Base-by-base conservation (phyloP, 2,113 vertebrate genomes). In the Pelobates fuscus region DNA sequence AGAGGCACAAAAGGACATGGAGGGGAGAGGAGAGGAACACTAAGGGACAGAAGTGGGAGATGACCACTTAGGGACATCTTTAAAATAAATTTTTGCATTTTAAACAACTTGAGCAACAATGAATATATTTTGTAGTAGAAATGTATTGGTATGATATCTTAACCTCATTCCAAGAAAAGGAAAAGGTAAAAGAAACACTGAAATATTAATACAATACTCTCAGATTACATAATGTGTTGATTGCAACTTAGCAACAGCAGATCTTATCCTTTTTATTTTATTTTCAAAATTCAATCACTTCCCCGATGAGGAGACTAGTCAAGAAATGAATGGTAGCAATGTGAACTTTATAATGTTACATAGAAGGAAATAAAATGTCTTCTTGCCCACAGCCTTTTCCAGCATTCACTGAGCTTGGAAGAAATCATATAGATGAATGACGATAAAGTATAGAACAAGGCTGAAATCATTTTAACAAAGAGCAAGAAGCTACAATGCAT, bases 211-310 rank as follows among this genome's bases (percentile, higher is more conserved):
- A 62, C 23, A 60, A 20, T 24, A 6, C 27, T 25, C 52, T 20
- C 52, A 23, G 18, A 8, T 58, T 55, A 37, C 37, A 37, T 57
- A 5, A 27, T 60, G 20, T 60, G 69, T 60, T 71, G 24, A 26
- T 61, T 26, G 41, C 21, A 46, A 55, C 68, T 59, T 41, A 70
- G 67, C 30, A 43, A 70, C 68, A n/a, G 6, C 23, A 44, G 24
- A 21, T 11, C 23, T 18, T 44, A 24, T 14, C 44, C 20, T 25
- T 44, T 52, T 58, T 43, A 26, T 70, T 59, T 29, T 59, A 27
- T 11, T 60, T 26, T 32, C 24, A 20, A 2, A 27, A 15, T 70
- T 70, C 55, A 60, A 20, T 1, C 32, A 27, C 30, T 60, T 70
- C 20, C 21, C 41, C 25, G 32, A 1, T 59, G 21, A 11, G 23